A percentile compares a stretch with the other conserved stretches of the same genome.
Evolutionary conservation across 1,140 invertebrate species (phyloP).

Genomic region (Triops longicaudatus): DNA sequence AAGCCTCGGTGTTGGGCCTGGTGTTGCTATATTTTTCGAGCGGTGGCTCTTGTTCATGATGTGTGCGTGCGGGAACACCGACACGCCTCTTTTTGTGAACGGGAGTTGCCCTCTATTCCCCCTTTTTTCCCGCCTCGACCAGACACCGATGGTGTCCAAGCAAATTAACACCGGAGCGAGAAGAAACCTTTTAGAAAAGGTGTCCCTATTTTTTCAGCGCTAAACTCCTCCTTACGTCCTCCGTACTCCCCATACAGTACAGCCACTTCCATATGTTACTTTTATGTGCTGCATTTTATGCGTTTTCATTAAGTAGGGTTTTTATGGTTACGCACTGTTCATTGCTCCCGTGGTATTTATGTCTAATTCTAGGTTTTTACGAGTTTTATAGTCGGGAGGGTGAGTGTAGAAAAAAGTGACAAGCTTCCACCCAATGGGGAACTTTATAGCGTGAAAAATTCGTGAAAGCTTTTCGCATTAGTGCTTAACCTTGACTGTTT

Average conservation of each 20-base stretch:
- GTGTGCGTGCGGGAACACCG: constrained; percentile 9
- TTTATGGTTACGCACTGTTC: not conserved
- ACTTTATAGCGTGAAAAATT: no score
- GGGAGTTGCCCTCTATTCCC: not conserved
- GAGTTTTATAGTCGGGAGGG: not conserved
- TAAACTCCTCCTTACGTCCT: not conserved
- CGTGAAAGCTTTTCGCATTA: no score
- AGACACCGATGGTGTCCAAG: constrained; percentile 2
- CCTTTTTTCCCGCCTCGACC: not conserved
- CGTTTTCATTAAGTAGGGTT: not conserved
- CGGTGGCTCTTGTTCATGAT: not conserved
- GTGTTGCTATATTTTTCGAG: not conserved
- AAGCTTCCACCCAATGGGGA: no score
- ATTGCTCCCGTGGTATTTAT: not conserved
- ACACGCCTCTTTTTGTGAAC: not conserved
- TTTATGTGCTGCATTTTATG: not conserved
- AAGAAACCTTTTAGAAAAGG: not conserved
- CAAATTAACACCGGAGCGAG: constrained; percentile 2
- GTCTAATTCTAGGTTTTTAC: not conserved
- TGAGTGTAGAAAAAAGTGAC: not conserved
- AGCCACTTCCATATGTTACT: not conserved
- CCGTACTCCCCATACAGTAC: not conserved
- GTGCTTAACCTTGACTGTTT: no score
- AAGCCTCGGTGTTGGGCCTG: not conserved
- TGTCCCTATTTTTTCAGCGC: not conserved